Percentiles rank a stretch among this genome's conserved stretches.
Evolutionary conservation across 2,113 vertebrate genomes (phyloP).

Genomic region (Perca schrenkii): DNA sequence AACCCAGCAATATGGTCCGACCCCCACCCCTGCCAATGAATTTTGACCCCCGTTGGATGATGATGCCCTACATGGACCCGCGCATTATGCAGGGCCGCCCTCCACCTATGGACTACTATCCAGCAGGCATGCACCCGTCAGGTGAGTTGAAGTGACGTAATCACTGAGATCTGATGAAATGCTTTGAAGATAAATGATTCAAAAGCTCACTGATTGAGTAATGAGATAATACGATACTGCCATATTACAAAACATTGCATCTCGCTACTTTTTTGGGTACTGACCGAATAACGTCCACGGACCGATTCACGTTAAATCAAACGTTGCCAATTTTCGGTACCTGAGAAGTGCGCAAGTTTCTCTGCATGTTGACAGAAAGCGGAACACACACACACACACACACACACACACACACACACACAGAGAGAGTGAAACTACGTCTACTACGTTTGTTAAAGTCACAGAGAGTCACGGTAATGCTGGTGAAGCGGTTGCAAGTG

Average conservation of each 20-base stretch:
- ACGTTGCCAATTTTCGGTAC: no score
- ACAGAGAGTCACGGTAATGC: no score
- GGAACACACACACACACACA: no score
- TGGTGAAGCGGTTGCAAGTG: no score
- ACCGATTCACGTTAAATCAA: no score
- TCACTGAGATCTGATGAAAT: neutral
- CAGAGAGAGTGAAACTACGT: no score
- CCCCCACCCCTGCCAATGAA: constrained; percentile 91
- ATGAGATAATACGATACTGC: neutral
- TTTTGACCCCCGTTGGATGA: constrained; percentile 97
- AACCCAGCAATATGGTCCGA: constrained; percentile 88
- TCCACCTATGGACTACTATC: constrained; percentile 91
- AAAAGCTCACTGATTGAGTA: neutral
- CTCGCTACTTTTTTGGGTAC: no score
- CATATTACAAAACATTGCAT: neutral
- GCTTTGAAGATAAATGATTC: neutral
- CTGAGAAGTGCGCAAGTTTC: no score
- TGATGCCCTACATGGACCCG: constrained; percentile 95
- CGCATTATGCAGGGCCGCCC: constrained; percentile 93
- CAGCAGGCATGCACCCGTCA: constrained; percentile 90
- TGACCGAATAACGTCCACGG: no score
- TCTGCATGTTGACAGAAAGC: no score
- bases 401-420: no score
- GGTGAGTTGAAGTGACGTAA: constrained; percentile 78
- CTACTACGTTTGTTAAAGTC: no score